phyloP scores from a whole-genome alignment of 53 echinoderm and acorn worm genomes.

The Patiria pectinifera region DNA sequence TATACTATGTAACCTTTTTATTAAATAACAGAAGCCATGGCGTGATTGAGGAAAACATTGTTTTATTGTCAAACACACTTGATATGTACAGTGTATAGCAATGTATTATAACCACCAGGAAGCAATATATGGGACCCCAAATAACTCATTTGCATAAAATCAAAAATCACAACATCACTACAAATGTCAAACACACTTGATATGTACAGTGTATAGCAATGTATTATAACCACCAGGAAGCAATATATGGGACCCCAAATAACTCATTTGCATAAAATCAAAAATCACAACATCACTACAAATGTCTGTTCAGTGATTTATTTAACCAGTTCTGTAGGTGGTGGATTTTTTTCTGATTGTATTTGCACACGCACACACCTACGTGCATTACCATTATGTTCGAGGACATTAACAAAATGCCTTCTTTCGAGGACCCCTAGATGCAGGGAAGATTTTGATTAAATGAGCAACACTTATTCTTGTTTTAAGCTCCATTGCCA shows the following conservation, averaged over 20 bases:
- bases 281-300: background rate
- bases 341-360: too few relatives aligned
- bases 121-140: background rate
- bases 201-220: background rate
- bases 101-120: background rate
- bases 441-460: too few relatives aligned
- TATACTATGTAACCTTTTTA: background rate
- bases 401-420: too few relatives aligned
- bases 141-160: background rate
- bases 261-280: background rate
- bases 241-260: background rate
- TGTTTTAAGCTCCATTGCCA: too few relatives aligned
- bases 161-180: too few relatives aligned
- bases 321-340: too few relatives aligned
- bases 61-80: slow-evolving; percentile 7
- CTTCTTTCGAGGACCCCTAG: too few relatives aligned
- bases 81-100: background rate
- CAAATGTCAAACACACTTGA: background rate
- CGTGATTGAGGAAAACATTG: background rate
- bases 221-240: background rate
- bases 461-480: too few relatives aligned
- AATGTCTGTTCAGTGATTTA: background rate
- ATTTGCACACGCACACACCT: too few relatives aligned
- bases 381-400: too few relatives aligned
- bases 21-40: background rate